phyloP scores from a whole-genome alignment of 23 tunicate genomes.

The Ascidia mentula region DNA sequence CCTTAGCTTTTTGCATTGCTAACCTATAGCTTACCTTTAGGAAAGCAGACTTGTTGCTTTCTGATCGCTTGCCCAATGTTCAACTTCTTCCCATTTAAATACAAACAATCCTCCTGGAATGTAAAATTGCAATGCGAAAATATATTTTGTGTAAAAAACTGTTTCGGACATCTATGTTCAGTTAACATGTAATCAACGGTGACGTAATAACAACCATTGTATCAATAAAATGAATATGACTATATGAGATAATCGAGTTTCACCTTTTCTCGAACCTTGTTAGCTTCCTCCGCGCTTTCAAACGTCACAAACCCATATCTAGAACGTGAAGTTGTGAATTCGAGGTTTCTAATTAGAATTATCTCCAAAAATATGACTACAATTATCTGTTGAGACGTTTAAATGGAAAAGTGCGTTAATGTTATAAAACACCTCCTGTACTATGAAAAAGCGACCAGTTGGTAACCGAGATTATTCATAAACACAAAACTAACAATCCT shows the following conservation, averaged over 20 bases:
- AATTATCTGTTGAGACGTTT: too few relatives aligned
- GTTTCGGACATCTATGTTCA: neutral
- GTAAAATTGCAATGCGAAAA: neutral
- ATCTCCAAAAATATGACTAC: too few relatives aligned
- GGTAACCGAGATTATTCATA: too few relatives aligned
- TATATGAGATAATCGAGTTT: neutral
- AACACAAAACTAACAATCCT: too few relatives aligned
- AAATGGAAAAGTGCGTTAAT: too few relatives aligned
- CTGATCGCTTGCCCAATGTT: constrained; percentile 98
- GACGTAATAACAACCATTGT: neutral
- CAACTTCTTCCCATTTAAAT: constrained; percentile 90
- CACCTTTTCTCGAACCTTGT: constrained; percentile 94
- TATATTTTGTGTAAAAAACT: neutral
- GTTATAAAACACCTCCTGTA: too few relatives aligned
- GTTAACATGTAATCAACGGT: neutral
- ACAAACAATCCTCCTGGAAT: constrained; percentile 75
- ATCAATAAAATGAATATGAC: neutral
- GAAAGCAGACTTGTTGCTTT: constrained; percentile 87
- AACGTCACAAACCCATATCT: constrained; percentile 99
- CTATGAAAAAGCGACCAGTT: too few relatives aligned
- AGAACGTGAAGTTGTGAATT: constrained; percentile 1
- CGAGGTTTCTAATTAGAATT: too few relatives aligned
- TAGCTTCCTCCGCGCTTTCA: constrained; percentile 86
- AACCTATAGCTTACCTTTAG: constrained; percentile 83
- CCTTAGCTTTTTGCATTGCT: too few relatives aligned